Percentiles rank a stretch among this genome's conserved stretches.
Conservation (phyloP, 2,797 vertebrate genomes). For the Rhynchotus rufescens region DNA sequence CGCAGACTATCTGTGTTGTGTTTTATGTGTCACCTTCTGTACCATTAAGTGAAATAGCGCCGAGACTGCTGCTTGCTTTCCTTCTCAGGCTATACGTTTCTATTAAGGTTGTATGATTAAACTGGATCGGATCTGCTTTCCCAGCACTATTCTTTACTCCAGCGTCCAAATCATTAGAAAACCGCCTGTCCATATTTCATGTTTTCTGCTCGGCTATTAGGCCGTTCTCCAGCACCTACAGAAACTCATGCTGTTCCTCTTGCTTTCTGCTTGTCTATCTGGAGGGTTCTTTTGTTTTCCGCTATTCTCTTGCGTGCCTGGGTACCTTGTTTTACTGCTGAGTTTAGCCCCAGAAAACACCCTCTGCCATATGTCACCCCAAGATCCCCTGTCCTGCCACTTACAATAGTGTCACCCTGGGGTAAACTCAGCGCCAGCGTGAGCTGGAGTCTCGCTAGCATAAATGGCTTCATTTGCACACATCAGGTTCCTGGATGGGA, state of each 20-base stretch:
- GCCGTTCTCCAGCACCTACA: conserved; percentile 11
- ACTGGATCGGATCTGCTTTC: conserved; percentile 12
- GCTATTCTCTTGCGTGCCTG: conserved; percentile 58
- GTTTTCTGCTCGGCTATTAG: neutral
- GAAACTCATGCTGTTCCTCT: neutral
- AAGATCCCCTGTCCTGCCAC: conserved; percentile 28
- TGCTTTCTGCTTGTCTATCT: conserved; percentile 10
- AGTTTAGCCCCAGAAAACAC: conserved; percentile 57
- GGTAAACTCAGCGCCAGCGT: conserved; percentile 21
- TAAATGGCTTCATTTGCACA: conserved; percentile 53
- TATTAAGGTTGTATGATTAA: conserved; percentile 29
- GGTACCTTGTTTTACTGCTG: conserved; percentile 68
- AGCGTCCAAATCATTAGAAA: conserved; percentile 3
- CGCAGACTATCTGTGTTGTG: conserved; percentile 3
- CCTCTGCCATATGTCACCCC: conserved; percentile 76
- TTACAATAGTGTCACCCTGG: conserved; percentile 57
- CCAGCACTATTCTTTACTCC: conserved; percentile 26
- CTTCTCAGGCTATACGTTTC: conserved; percentile 26
- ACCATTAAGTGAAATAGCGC: conserved; percentile 1
- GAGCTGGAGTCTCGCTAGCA: conserved; percentile 5
- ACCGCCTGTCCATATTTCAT: neutral
- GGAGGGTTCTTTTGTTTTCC: conserved; percentile 76
- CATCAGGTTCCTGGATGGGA: neutral
- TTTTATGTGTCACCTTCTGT: conserved; percentile 21
- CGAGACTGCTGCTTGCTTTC: neutral